These are phyloP conservation scores for Pimpla rufipes DNA, from an alignment of 2,888 invertebrate species.

Conservation along the genomic window DNA sequence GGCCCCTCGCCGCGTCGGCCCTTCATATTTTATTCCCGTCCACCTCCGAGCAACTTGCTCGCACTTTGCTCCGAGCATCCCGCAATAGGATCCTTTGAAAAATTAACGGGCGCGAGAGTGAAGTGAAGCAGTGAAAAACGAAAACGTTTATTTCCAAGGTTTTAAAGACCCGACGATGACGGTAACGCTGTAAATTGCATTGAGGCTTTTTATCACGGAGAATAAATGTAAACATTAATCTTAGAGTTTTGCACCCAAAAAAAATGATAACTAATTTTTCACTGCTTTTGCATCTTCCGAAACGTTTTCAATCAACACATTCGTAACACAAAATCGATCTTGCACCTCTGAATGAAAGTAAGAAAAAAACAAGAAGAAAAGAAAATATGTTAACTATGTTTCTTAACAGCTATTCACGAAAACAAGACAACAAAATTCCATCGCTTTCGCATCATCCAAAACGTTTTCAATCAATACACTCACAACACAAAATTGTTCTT, in stretches of 20 bases:
- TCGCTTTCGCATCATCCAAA: no score
- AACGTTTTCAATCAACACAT: no score
- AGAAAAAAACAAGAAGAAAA: slow-evolving; percentile 3
- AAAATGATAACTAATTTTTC: no score
- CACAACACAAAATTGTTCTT: no score
- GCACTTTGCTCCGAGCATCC: slow-evolving; percentile 14
- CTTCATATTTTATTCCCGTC: slow-evolving; percentile 58
- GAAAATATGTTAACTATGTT: no score
- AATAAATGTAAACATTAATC: no score
- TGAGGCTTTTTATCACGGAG: neutral
- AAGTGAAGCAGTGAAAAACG: slow-evolving; percentile 7
- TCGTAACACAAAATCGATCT: neutral
- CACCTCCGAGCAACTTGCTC: slow-evolving; percentile 38
- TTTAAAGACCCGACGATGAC: neutral
- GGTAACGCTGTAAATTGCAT: neutral
- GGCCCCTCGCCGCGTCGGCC: neutral
- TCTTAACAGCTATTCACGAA: no score
- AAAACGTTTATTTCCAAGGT: neutral
- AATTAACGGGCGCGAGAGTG: neutral
- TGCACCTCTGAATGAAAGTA: neutral
- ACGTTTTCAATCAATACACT: no score
- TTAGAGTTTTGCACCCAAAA: no score
- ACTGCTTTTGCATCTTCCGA: no score
- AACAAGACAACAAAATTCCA: no score
- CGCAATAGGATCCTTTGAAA: slow-evolving; percentile 6